Conservation (phyloP, 2,888 invertebrate genomes). For the Micoletzkya japonica region DNA sequence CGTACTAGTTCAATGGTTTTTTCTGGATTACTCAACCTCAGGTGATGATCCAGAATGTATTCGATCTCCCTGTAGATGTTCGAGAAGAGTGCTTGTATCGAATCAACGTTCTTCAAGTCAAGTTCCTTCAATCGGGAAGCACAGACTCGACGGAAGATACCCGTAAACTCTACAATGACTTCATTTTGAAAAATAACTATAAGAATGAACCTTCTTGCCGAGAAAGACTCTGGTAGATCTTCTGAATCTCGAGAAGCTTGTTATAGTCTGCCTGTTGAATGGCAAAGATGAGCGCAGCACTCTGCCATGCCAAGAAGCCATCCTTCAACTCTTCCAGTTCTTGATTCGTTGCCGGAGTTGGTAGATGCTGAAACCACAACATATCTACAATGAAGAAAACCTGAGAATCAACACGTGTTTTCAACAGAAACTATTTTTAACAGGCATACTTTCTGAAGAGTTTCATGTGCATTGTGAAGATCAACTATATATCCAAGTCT, state of each 20-base stretch:
- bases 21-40: constrained; percentile 2
- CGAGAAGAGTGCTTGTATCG: constrained; percentile 26
- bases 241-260: constrained; percentile 34
- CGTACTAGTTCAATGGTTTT: neutral
- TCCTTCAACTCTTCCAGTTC: constrained; percentile 36
- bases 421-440: neutral
- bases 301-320: constrained; percentile 35
- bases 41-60: constrained; percentile 29
- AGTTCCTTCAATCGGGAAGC: constrained; percentile 33
- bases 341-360: constrained; percentile 26
- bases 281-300: constrained; percentile 34
- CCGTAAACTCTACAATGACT: constrained; percentile 31
- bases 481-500: constrained; percentile 31
- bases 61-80: constrained; percentile 31
- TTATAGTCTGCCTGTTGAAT: constrained; percentile 36
- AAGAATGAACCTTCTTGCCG: constrained; percentile 31
- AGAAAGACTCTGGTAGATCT: constrained; percentile 31
- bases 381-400: neutral
- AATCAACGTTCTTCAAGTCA: constrained; percentile 10
- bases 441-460: constrained; percentile 30
- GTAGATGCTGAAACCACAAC: constrained; percentile 29
- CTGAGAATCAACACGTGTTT: neutral
- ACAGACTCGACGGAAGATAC: constrained; percentile 31
- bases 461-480: constrained; percentile 34
- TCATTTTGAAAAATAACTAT: neutral